Evolutionary conservation across 2,113 vertebrate genomes (phyloP).

Genomic region (Arothron firmamentum): DNA sequence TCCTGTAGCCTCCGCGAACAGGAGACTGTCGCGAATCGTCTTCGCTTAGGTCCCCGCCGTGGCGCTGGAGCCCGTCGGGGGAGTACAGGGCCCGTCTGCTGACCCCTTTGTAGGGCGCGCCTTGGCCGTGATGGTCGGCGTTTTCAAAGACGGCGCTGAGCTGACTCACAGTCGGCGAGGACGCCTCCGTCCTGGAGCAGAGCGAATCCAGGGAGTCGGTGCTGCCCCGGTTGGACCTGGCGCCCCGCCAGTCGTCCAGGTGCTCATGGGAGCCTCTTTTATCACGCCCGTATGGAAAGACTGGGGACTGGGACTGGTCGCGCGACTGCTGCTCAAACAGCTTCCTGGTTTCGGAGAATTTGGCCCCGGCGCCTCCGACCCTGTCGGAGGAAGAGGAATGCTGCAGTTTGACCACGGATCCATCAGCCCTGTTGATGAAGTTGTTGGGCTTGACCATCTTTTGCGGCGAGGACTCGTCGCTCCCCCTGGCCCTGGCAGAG

Average conservation of each 20-base stretch:
- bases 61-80: constrained; percentile 67
- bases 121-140: constrained; percentile 73
- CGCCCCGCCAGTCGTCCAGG: constrained; percentile 84
- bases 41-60: constrained; percentile 72
- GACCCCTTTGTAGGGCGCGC: constrained; percentile 65
- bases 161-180: constrained; percentile 94
- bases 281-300: constrained; percentile 84
- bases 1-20: constrained; percentile 50
- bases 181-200: constrained; percentile 90
- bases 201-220: constrained; percentile 93
- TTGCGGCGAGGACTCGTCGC: constrained; percentile 81
- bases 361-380: constrained; percentile 82
- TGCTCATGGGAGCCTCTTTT: constrained; percentile 81
- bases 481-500: constrained; percentile 69
- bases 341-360: constrained; percentile 93
- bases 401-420: constrained; percentile 84
- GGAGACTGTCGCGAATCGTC: constrained; percentile 77
- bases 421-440: constrained; percentile 87
- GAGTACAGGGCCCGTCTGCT: constrained; percentile 77
- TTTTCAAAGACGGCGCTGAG: constrained; percentile 95
- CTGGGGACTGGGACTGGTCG: constrained; percentile 80
- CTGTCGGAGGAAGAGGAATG: constrained; percentile 82
- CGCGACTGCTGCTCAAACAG: constrained; percentile 89
- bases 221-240: constrained; percentile 89
- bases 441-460: constrained; percentile 85